phyloP scores from a whole-genome alignment of 1,140 invertebrate genomes.

The Drosophila mauritiana region DNA sequence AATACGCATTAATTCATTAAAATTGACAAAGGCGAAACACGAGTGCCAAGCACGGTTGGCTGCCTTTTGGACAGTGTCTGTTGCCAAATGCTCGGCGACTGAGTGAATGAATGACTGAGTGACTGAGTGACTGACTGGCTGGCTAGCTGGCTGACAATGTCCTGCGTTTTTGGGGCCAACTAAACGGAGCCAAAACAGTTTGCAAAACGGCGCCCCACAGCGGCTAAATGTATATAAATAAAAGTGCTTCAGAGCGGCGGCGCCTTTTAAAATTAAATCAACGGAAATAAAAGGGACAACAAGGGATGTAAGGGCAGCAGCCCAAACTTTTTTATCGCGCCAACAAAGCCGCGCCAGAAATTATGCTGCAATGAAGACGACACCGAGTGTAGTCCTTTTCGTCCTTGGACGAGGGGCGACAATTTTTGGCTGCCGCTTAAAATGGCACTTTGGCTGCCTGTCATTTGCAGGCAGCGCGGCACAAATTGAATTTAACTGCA shows the following conservation, averaged over 20 bases:
- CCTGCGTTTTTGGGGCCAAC: conserved; percentile 62
- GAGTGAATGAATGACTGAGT: conserved; percentile 16
- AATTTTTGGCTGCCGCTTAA: conserved; percentile 81
- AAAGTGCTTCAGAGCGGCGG: conserved; percentile 67
- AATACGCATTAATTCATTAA: conserved; percentile 83
- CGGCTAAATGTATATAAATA: conserved; percentile 73
- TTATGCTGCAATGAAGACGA: conserved; percentile 79
- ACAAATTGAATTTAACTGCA: conserved; percentile 83
- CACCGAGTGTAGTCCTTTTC: conserved; percentile 35
- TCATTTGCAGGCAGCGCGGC: conserved; percentile 76
- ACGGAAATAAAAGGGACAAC: conserved; percentile 65
- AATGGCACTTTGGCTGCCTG: conserved; percentile 78
- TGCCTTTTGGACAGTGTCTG: conserved; percentile 53
- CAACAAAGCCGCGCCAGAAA: conserved; percentile 71
- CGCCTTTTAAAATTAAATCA: conserved; percentile 83
- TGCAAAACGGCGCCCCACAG: conserved; percentile 52
- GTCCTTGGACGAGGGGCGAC: conserved; percentile 50
- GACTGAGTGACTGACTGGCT: conserved; percentile 28
- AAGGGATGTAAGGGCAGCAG: conserved; percentile 25
- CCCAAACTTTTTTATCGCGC: conserved; percentile 73
- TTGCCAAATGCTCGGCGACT: conserved; percentile 55
- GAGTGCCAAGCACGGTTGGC: conserved; percentile 61
- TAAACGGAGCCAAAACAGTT: conserved; percentile 77
- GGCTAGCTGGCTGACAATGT: conserved; percentile 59
- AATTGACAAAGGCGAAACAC: conserved; percentile 79